Evolutionary conservation across 2,797 vertebrate species (phyloP).

Genomic region (Psittacula echo): DNA sequence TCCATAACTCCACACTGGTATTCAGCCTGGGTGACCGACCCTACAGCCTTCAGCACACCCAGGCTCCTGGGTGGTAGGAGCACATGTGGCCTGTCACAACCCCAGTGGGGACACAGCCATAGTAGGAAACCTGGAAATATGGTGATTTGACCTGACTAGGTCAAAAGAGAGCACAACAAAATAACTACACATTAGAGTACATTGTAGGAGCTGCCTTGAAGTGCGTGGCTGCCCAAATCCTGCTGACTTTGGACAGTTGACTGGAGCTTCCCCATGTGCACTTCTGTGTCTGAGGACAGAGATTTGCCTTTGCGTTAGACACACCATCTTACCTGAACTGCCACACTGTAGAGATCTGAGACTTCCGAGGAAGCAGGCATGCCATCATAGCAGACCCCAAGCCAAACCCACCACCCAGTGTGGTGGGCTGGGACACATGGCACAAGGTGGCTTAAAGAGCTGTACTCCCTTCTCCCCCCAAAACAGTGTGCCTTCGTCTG

Average conservation of each 20-base stretch:
- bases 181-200: accelerated
- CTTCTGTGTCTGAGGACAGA: not conserved
- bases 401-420: not conserved
- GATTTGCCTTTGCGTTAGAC: not conserved
- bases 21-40: not conserved
- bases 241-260: not conserved
- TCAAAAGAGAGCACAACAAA: not conserved
- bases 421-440: not conserved
- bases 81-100: not conserved
- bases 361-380: not conserved
- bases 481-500: not conserved
- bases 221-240: not conserved
- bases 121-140: not conserved
- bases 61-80: not conserved
- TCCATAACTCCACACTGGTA: not conserved
- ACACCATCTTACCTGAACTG: not conserved
- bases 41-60: not conserved
- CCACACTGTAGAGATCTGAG: not conserved
- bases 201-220: not conserved
- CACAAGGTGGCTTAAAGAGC: not conserved
- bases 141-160: not conserved
- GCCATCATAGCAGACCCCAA: not conserved
- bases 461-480: not conserved
- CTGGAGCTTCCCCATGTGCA: accelerated
- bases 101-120: accelerated